These are phyloP conservation scores for Anoplius nigerrimus DNA, from an alignment of 2,888 invertebrate genomes.

Conservation along the genomic window DNA sequence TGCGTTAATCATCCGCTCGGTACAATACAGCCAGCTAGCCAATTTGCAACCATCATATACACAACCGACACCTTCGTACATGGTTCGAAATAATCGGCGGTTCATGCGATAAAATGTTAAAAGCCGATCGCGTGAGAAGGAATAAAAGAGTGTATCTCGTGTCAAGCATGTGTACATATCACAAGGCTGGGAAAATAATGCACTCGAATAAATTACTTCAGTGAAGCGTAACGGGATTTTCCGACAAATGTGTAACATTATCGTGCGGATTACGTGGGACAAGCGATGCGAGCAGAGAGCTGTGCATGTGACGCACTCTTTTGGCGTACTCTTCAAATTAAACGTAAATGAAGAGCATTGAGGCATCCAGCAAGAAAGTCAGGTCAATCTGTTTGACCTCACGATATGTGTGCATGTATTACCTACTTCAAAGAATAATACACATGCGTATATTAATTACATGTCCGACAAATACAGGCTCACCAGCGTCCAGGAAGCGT, in stretches of 20 bases:
- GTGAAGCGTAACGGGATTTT: too few species aligned
- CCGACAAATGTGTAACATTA: background rate
- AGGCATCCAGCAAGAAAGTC: slow-evolving; percentile 18
- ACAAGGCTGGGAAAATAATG: too few species aligned
- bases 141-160: too few species aligned
- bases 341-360: slow-evolving; percentile 15
- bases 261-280: background rate
- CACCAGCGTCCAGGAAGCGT: slow-evolving; percentile 60
- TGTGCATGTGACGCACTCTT: slow-evolving; percentile 6
- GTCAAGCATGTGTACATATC: too few species aligned
- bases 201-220: too few species aligned
- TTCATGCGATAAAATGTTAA: too few species aligned
- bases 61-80: too few species aligned
- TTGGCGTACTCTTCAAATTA: background rate
- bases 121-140: too few species aligned
- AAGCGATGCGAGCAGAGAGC: background rate
- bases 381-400: slow-evolving; percentile 36
- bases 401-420: slow-evolving; percentile 23
- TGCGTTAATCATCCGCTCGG: slow-evolving; percentile 26
- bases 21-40: too few species aligned
- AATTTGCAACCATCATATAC: too few species aligned
- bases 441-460: slow-evolving; percentile 54
- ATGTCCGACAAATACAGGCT: slow-evolving; percentile 32
- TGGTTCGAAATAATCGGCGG: too few species aligned
- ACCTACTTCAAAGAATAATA: slow-evolving; percentile 42